phyloP scores from a whole-genome alignment of 2,888 invertebrate species.

The Aspidiotus rigidus region DNA sequence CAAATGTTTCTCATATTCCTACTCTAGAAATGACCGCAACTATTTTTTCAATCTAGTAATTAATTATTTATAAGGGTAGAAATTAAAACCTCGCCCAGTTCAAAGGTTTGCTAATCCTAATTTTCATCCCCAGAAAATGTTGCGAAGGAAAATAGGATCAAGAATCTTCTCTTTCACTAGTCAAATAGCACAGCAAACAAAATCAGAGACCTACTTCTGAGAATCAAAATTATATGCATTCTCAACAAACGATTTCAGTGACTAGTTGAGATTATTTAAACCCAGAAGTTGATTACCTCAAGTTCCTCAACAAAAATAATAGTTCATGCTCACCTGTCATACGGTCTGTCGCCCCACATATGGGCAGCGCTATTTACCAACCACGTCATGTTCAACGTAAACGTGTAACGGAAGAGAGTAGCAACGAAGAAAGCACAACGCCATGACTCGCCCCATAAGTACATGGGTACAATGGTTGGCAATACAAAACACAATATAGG shows the following conservation, averaged over 20 bases:
- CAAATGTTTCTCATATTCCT: neutral
- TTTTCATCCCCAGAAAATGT: too few species aligned
- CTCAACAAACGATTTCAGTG: neutral
- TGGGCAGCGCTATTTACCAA: slow-evolving; percentile 84
- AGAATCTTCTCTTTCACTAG: neutral
- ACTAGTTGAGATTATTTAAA: neutral
- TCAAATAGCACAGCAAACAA: neutral
- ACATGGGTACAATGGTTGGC: slow-evolving; percentile 66
- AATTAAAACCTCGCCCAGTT: too few species aligned
- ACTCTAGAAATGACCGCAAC: neutral
- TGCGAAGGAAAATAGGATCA: neutral
- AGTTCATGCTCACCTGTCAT: slow-evolving; percentile 51
- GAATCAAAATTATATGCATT: too few species aligned
- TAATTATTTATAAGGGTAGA: too few species aligned
- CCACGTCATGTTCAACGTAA: slow-evolving; percentile 80
- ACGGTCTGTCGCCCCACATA: slow-evolving; percentile 65
- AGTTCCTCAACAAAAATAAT: neutral
- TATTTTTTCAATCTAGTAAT: too few species aligned
- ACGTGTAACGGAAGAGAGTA: slow-evolving; percentile 66
- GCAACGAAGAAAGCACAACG: slow-evolving; percentile 58
- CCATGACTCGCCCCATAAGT: slow-evolving; percentile 66
- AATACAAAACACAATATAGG: slow-evolving; percentile 65
- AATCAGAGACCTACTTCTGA: neutral
- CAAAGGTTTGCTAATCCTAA: too few species aligned
- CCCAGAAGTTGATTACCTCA: too few species aligned